Evolutionary conservation across 2,888 invertebrate genomes (phyloP).

Genomic region (Drosophila seclusa): DNA sequence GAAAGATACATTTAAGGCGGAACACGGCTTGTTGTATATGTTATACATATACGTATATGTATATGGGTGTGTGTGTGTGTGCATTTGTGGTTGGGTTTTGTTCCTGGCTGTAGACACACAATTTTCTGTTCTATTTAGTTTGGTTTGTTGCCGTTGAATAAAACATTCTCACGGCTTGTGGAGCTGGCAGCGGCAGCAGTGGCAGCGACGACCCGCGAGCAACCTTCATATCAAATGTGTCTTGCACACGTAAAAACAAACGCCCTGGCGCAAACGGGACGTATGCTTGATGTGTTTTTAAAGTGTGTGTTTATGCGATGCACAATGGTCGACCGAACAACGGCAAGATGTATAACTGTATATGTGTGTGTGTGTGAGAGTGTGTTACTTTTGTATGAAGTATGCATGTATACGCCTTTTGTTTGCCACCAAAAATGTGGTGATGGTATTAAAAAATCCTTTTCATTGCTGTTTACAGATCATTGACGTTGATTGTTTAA

Average conservation of each 20-base stretch:
- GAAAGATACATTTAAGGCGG: constrained; percentile 43
- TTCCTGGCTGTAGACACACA: constrained; percentile 58
- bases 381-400: constrained; percentile 43
- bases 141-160: constrained; percentile 81
- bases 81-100: constrained; percentile 23
- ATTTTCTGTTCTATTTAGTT: constrained; percentile 81
- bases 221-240: constrained; percentile 76
- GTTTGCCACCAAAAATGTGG: constrained; percentile 56
- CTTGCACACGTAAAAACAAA: constrained; percentile 60
- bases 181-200: constrained; percentile 49
- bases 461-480: constrained; percentile 80
- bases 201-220: constrained; percentile 67
- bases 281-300: constrained; percentile 80
- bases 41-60: constrained; percentile 8
- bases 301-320: constrained; percentile 79
- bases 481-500: constrained; percentile 82
- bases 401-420: constrained; percentile 70
- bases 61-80: constrained; percentile 6
- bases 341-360: constrained; percentile 31
- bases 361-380: constrained; percentile 16
- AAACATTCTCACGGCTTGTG: constrained; percentile 82
- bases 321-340: constrained; percentile 64
- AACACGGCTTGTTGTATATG: constrained; percentile 36
- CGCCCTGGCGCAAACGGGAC: constrained; percentile 47
- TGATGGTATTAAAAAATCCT: constrained; percentile 62